phyloP scores from a whole-genome alignment of 2,888 invertebrate genomes.

The Rhorus exstirpatorius region DNA sequence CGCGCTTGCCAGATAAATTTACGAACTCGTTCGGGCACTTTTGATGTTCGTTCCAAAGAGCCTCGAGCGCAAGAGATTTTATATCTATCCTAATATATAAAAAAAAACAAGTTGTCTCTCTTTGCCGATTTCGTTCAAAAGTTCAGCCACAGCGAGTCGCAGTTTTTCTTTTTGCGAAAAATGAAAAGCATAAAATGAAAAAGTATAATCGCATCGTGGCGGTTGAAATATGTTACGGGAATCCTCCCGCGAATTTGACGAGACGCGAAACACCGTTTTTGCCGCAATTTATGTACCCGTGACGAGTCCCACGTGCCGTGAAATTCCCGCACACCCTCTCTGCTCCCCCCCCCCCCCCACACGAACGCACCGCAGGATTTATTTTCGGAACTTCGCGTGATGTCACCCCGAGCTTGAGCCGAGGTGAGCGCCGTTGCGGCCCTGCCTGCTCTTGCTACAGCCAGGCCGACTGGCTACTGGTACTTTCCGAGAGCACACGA shows the following conservation, averaged over 20 bases:
- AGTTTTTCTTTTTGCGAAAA: neutral
- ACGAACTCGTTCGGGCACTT: neutral
- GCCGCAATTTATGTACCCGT: slow-evolving; percentile 69
- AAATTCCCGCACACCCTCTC: slow-evolving; percentile 78
- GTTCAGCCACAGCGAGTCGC: neutral
- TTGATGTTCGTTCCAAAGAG: neutral
- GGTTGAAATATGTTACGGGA: slow-evolving; percentile 40
- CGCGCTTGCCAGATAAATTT: neutral
- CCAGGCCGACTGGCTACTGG: slow-evolving; percentile 41
- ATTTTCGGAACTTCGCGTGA: slow-evolving; percentile 82
- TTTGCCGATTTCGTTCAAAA: neutral
- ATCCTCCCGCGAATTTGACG: slow-evolving; percentile 28
- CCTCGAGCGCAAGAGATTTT: neutral
- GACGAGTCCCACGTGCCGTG: slow-evolving; percentile 80
- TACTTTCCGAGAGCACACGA: slow-evolving; percentile 44
- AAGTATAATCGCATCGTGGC: neutral
- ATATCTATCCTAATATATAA: neutral
- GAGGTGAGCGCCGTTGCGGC: slow-evolving; percentile 59
- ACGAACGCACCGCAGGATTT: slow-evolving; percentile 80
- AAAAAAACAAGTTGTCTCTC: slow-evolving; percentile 1
- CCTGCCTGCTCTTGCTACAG: slow-evolving; percentile 49
- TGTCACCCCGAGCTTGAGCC: slow-evolving; percentile 77
- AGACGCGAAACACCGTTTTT: slow-evolving; percentile 46
- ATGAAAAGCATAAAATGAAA: neutral
- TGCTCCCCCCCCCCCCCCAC: too few species aligned